A percentile compares a stretch with the other conserved stretches of the same genome.
These are phyloP conservation scores for Acholoe squamosa DNA, from an alignment of 2,888 invertebrate species.

Conservation along the genomic window DNA sequence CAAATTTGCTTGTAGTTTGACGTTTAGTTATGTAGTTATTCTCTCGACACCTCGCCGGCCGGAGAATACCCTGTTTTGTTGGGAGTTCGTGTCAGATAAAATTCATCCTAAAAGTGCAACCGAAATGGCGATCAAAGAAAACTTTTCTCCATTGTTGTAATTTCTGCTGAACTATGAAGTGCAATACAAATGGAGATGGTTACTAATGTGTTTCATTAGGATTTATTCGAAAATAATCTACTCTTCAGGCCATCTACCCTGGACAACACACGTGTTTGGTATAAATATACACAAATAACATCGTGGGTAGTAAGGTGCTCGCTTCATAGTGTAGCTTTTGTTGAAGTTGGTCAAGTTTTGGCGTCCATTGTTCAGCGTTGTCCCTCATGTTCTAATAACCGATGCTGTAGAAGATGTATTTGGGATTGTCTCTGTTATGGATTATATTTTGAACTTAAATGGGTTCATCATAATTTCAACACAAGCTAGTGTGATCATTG, in stretches of 20 bases:
- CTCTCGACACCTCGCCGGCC: conserved; percentile 9
- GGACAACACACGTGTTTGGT: conserved; percentile 63
- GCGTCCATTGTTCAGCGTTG: conserved; percentile 60
- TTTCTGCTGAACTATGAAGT: conserved; percentile 38
- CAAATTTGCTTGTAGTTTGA: conserved; percentile 36
- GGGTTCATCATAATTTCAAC: not conserved
- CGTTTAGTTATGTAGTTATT: conserved; percentile 23
- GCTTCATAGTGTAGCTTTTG: conserved; percentile 55
- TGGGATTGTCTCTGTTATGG: not conserved
- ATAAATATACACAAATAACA: conserved; percentile 63
- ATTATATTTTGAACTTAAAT: not conserved
- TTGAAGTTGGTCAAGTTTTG: conserved; percentile 63
- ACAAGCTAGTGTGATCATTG: not conserved
- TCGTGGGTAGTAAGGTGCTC: conserved; percentile 39
- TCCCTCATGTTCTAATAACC: conserved; percentile 43
- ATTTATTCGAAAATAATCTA: not conserved
- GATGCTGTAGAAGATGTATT: not conserved
- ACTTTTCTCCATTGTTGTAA: conserved; percentile 65
- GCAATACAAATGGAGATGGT: not conserved
- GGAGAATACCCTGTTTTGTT: conserved; percentile 54
- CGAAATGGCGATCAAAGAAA: conserved; percentile 69
- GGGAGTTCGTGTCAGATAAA: conserved; percentile 59
- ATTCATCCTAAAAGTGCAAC: conserved; percentile 64
- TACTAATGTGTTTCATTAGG: not conserved
- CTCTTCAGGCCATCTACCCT: not conserved